Evolutionary conservation across 2,797 vertebrate genomes (phyloP).

Genomic region (Malurus leucopterus): DNA sequence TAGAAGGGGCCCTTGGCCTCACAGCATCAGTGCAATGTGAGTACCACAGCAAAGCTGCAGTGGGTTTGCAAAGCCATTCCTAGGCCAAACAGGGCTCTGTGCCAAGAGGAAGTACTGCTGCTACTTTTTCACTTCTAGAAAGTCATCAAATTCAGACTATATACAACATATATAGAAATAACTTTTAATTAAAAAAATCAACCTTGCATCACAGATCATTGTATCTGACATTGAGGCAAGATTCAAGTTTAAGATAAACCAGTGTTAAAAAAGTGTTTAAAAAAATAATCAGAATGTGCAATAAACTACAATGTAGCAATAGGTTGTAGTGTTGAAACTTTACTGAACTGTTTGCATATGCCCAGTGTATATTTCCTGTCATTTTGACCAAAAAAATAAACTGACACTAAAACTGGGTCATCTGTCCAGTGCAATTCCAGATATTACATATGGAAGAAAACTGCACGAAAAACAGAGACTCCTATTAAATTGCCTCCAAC

Average conservation of each 20-base stretch:
- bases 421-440: slow-evolving; percentile 52
- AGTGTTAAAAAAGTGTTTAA: slow-evolving; percentile 67
- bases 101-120: background rate
- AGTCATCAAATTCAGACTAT: slow-evolving; percentile 50
- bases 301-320: slow-evolving; percentile 73
- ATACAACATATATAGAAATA: slow-evolving; percentile 71
- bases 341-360: slow-evolving; percentile 56
- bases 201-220: slow-evolving; percentile 72
- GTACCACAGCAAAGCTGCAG: background rate
- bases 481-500: slow-evolving; percentile 53
- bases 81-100: background rate
- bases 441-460: slow-evolving; percentile 37
- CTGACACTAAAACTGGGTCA: slow-evolving; percentile 26
- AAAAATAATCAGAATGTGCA: slow-evolving; percentile 72
- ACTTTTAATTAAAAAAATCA: slow-evolving; percentile 76
- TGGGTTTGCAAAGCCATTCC: background rate
- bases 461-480: slow-evolving; percentile 42
- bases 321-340: slow-evolving; percentile 69
- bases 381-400: background rate
- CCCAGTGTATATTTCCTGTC: slow-evolving; percentile 51
- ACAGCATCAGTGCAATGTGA: fast-evolving
- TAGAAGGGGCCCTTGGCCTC: background rate
- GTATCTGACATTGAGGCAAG: slow-evolving; percentile 69
- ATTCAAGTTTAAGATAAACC: slow-evolving; percentile 73
- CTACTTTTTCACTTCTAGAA: background rate